A percentile compares a stretch with the other conserved stretches of the same genome.
Conservation (phyloP, 2,797 vertebrate species). For the Manis crassicaudata region DNA sequence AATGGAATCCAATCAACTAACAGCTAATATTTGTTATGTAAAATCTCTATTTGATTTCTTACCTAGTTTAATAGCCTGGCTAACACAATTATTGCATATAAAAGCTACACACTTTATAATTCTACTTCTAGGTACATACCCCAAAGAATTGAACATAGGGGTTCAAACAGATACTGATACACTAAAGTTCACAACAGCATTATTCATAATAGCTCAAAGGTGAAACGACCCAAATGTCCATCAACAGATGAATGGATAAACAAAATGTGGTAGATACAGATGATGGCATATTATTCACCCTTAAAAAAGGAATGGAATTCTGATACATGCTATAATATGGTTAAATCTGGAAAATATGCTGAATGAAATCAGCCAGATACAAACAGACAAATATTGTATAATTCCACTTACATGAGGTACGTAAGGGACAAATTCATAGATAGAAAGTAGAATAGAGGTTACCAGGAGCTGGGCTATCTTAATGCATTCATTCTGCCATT, state of each 20-base stretch:
- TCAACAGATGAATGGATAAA: neutral
- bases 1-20: constrained; percentile 47
- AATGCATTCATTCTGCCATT: neutral
- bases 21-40: constrained; percentile 44
- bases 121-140: neutral
- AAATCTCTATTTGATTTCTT: constrained; percentile 50
- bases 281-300: neutral
- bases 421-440: neutral
- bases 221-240: neutral
- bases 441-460: neutral
- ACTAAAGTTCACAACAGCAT: neutral
- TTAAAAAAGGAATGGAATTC: neutral
- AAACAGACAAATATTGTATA: neutral
- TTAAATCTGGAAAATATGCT: neutral
- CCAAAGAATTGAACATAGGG: neutral
- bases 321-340: neutral
- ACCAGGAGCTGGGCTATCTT: neutral
- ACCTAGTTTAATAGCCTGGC: neutral
- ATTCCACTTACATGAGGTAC: neutral
- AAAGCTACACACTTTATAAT: constrained; percentile 23
- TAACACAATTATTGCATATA: constrained; percentile 35
- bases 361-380: neutral
- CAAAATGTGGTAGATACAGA: neutral
- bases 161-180: neutral
- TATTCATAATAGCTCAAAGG: neutral